Conservation (phyloP, 2,888 invertebrate genomes). For the Diaphora mendica region DNA sequence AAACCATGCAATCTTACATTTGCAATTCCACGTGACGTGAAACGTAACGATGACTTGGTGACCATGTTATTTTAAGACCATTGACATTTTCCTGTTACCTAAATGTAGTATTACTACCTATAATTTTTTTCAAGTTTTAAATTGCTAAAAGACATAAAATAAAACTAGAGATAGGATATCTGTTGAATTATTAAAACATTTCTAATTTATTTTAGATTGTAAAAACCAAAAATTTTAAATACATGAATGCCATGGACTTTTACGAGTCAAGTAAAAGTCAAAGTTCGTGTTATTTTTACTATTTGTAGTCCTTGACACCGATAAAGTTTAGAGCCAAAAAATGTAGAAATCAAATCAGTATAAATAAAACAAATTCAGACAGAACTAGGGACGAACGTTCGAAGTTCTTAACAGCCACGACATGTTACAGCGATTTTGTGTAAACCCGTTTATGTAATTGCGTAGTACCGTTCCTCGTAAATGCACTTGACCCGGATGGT, state of each 20-base stretch:
- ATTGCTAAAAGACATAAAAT: not conserved
- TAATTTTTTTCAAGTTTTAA: not conserved
- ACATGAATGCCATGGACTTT: not conserved
- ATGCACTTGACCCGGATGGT: slow-evolving; percentile 64
- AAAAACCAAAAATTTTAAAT: not conserved
- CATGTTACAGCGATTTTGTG: slow-evolving; percentile 49
- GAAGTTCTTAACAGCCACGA: slow-evolving; percentile 22
- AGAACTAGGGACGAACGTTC: slow-evolving; percentile 5
- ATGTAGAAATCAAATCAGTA: not conserved
- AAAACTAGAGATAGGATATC: not conserved
- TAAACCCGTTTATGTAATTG: slow-evolving; percentile 67
- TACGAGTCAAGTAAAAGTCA: no score
- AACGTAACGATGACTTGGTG: not conserved
- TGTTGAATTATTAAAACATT: not conserved
- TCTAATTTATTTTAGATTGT: not conserved
- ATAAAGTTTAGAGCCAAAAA: not conserved
- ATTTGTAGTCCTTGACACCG: slow-evolving; percentile 1
- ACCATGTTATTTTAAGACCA: not conserved
- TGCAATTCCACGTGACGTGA: no score
- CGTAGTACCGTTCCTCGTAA: slow-evolving; percentile 62
- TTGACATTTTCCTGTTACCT: not conserved
- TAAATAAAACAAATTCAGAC: slow-evolving; percentile 5
- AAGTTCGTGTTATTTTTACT: no score
- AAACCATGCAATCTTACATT: no score
- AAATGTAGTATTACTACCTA: no score